These are phyloP conservation scores for Stegastes partitus DNA, from an alignment of 2,113 vertebrate genomes.

Conservation along the genomic window DNA sequence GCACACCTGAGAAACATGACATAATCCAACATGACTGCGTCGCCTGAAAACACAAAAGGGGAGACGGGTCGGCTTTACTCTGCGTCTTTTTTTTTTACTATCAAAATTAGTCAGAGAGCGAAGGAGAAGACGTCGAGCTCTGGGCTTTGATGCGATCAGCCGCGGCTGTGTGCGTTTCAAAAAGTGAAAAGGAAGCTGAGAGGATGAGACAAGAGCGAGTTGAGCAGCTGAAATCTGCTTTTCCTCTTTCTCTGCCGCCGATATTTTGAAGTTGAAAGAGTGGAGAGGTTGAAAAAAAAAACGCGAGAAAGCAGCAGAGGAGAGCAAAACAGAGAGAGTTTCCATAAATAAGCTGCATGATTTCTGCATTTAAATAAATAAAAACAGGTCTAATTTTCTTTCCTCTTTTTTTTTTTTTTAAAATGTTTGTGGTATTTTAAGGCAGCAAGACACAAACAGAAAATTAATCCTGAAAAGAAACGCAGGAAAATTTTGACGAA, in stretches of 20 bases:
- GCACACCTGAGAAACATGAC: conserved; percentile 44
- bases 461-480: neutral
- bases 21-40: conserved; percentile 38
- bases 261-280: conserved; percentile 45
- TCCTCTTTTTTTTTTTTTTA: neutral
- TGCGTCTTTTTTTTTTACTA: conserved; percentile 52
- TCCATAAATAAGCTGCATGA: neutral
- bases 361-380: conserved; percentile 1
- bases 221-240: conserved; percentile 53
- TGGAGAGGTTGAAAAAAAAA: conserved; percentile 7
- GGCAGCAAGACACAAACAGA: neutral
- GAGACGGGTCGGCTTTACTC: conserved; percentile 46
- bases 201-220: conserved; percentile 65
- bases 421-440: conserved; percentile 10
- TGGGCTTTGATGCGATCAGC: conserved; percentile 76
- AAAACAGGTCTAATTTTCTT: conserved; percentile 12
- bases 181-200: conserved; percentile 71
- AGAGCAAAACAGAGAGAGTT: neutral
- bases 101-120: conserved; percentile 81
- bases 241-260: conserved; percentile 52
- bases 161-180: conserved; percentile 49
- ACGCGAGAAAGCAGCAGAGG: neutral
- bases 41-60: conserved; percentile 44
- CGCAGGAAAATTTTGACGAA: conserved; percentile 13
- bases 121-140: conserved; percentile 40